Conservation (phyloP, 2,113 vertebrate genomes). For the Camelus bactrianus region DNA sequence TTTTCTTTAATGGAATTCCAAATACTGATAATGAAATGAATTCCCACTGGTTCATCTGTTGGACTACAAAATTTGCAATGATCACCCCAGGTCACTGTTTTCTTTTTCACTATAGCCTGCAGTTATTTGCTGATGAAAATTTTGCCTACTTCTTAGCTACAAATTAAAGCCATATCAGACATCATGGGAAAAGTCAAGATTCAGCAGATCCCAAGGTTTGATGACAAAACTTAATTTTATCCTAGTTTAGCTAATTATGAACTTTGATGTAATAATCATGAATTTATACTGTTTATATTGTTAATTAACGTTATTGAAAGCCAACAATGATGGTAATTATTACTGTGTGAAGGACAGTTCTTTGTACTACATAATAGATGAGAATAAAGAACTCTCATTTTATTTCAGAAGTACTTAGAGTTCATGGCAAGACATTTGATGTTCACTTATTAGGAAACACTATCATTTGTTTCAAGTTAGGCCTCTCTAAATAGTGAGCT, state of each 20-base stretch:
- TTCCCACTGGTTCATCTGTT: not conserved
- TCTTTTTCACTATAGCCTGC: not conserved
- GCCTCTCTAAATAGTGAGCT: not conserved
- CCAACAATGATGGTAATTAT: not conserved
- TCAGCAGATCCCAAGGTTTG: not conserved
- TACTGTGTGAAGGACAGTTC: not conserved
- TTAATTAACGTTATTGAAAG: constrained; percentile 46
- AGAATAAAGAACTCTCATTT: constrained; percentile 20
- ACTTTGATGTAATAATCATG: not conserved
- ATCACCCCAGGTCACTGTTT: not conserved
- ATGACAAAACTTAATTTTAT: constrained; percentile 43
- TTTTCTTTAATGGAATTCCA: constrained; percentile 52
- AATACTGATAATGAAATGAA: constrained; percentile 33
- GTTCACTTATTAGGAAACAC: constrained; percentile 39
- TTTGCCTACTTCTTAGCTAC: not conserved
- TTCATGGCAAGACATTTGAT: not conserved
- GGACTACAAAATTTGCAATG: not conserved
- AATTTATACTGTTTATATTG: not conserved
- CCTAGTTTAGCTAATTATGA: constrained; percentile 14
- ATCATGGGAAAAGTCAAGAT: constrained; percentile 13
- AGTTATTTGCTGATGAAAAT: constrained; percentile 19
- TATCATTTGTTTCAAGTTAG: not conserved
- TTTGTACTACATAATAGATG: constrained; percentile 3
- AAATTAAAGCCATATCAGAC: constrained; percentile 5
- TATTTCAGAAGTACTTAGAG: constrained; percentile 19